Conservation (phyloP, 92 coral and sea anemone species). For the Parazoanthus swiftii region DNA sequence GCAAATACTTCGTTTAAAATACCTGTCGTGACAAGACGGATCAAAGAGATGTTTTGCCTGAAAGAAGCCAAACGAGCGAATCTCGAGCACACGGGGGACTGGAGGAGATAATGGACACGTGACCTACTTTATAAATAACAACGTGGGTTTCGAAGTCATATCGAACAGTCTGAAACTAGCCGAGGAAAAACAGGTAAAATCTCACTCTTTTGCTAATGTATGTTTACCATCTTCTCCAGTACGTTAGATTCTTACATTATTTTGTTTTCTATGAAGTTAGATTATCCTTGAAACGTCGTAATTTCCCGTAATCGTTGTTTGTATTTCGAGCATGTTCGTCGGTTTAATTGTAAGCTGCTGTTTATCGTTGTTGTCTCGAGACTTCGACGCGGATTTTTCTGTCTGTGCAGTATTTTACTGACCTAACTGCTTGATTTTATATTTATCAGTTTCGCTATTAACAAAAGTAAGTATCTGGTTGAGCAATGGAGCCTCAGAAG, state of each 20-base stretch:
- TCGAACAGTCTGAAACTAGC: slow-evolving; percentile 18
- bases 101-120: slow-evolving; percentile 30
- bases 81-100: slow-evolving; percentile 14
- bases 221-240: slow-evolving; percentile 19
- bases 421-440: not conserved
- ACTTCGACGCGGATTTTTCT: not conserved
- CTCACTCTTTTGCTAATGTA: not conserved
- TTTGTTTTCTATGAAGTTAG: slow-evolving; percentile 31
- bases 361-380: not conserved
- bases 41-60: not conserved
- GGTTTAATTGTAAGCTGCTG: not conserved
- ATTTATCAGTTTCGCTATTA: not conserved
- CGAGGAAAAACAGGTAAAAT: slow-evolving; percentile 41
- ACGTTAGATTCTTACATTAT: slow-evolving; percentile 34
- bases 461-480: not conserved
- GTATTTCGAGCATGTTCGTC: slow-evolving; percentile 32
- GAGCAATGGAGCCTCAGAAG: not conserved
- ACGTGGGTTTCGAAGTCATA: slow-evolving; percentile 37
- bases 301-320: slow-evolving; percentile 28
- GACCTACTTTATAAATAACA: slow-evolving; percentile 41
- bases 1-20: not conserved
- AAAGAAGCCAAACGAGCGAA: not conserved
- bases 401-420: not conserved
- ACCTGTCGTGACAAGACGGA: not conserved
- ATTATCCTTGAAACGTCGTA: not conserved